A percentile compares a stretch with the other conserved stretches of the same genome.
phyloP scores from a whole-genome alignment of 1,140 invertebrate species.

The Ladona fulva region DNA sequence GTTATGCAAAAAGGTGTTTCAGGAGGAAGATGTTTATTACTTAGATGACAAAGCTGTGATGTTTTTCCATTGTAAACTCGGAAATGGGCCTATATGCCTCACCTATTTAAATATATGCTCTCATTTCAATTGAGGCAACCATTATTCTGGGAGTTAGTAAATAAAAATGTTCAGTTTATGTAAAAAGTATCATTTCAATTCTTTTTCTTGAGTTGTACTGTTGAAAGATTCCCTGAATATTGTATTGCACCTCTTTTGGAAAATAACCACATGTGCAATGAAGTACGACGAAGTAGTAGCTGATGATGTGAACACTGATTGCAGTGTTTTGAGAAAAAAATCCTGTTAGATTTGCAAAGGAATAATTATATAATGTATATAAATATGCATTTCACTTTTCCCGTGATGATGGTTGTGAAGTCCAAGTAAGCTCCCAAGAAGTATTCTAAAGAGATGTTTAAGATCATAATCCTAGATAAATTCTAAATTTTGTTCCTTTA shows the following conservation, averaged over 20 bases:
- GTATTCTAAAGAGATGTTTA: not conserved
- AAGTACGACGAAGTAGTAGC: not conserved
- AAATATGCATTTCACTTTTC: not conserved
- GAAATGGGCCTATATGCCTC: not conserved
- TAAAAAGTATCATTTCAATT: not conserved
- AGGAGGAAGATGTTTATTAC: not conserved
- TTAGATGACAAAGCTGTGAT: conserved; percentile 5
- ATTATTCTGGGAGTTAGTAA: not conserved
- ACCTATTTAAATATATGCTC: not conserved
- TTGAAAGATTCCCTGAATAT: not conserved
- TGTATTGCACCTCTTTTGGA: not conserved
- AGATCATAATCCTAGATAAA: not conserved
- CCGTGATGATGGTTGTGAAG: not conserved
- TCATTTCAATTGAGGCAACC: not conserved
- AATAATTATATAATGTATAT: not conserved
- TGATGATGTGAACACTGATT: not conserved
- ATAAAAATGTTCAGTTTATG: conserved; percentile 4
- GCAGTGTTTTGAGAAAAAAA: not conserved
- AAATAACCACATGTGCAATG: conserved; percentile 5
- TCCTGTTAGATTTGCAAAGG: not conserved
- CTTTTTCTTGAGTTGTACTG: not conserved
- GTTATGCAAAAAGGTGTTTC: not conserved
- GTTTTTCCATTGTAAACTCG: not conserved
- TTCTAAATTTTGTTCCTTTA: conserved; percentile 5
- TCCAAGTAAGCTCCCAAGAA: not conserved